These are phyloP conservation scores for Axinella damicornis DNA, from an alignment of 37 sponge, comb jelly and placozoan species.

Conservation along the genomic window DNA sequence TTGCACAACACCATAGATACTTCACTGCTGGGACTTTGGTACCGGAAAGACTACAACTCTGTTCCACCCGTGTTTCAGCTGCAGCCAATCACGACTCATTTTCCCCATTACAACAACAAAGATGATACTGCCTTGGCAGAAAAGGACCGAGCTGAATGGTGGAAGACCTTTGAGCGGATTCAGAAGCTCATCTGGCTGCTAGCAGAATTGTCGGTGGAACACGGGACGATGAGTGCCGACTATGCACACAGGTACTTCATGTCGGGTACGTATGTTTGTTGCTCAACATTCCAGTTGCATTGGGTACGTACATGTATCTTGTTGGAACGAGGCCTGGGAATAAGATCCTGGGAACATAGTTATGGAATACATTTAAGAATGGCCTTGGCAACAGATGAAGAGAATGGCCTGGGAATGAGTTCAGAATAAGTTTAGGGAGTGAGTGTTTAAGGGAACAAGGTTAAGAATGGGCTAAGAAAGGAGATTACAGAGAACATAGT, in stretches of 20 bases:
- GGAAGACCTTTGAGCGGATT: slow-evolving; percentile 39
- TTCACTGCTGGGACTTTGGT: slow-evolving; percentile 62
- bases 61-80: slow-evolving; percentile 56
- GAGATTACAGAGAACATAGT: no score
- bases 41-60: slow-evolving; percentile 57
- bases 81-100: slow-evolving; percentile 57
- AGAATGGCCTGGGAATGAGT: no score
- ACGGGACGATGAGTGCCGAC: slow-evolving; percentile 22
- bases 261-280: no score
- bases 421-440: no score
- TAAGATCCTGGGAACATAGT: no score
- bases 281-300: no score
- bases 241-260: slow-evolving; percentile 18
- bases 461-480: no score
- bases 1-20: slow-evolving; percentile 1
- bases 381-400: no score
- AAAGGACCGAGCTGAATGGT: slow-evolving; percentile 40
- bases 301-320: no score
- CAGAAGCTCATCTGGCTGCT: slow-evolving; percentile 33
- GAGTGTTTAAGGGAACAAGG: no score
- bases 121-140: not conserved
- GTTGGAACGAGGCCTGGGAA: no score
- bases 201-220: not conserved
- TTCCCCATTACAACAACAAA: slow-evolving; percentile 33
- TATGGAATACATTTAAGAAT: no score